Percentiles rank a stretch among this genome's conserved stretches.
These are phyloP conservation scores for Acheta domesticus DNA, from an alignment of 2,888 invertebrate genomes.

Conservation along the genomic window DNA sequence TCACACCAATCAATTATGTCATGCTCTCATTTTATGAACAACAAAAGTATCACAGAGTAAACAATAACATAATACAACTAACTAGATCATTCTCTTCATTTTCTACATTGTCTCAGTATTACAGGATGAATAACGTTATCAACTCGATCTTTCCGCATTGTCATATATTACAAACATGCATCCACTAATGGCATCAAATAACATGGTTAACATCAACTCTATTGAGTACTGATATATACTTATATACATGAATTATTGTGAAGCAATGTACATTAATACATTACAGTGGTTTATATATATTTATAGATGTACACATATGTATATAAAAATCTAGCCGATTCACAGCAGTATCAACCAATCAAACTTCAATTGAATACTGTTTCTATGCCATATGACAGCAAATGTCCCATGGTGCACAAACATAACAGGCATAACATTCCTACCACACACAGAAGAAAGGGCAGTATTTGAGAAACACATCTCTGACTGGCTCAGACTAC, in stretches of 20 bases:
- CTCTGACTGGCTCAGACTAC: not conserved
- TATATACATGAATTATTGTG: conserved; percentile 31
- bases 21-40: not conserved
- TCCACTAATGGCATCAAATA: conserved; percentile 8
- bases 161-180: conserved; percentile 11
- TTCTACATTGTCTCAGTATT: not conserved
- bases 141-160: not conserved
- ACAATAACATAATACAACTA: conserved; percentile 18
- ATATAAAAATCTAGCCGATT: conserved; percentile 20
- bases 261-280: conserved; percentile 29
- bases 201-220: conserved; percentile 18
- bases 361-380: conserved; percentile 11
- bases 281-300: conserved; percentile 26
- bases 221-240: not conserved
- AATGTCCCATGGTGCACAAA: conserved; percentile 11
- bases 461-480: not conserved
- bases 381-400: not conserved
- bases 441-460: conserved; percentile 10
- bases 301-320: conserved; percentile 20
- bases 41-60: conserved; percentile 9
- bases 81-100: not conserved
- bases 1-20: not conserved
- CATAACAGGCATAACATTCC: conserved; percentile 10
- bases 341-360: conserved; percentile 18
- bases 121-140: conserved; percentile 3